Evolutionary conservation across 2,113 vertebrate species (phyloP), one percentile per base, ranked within the genome.

Genomic region (Actenoides lindsayi): DNA sequence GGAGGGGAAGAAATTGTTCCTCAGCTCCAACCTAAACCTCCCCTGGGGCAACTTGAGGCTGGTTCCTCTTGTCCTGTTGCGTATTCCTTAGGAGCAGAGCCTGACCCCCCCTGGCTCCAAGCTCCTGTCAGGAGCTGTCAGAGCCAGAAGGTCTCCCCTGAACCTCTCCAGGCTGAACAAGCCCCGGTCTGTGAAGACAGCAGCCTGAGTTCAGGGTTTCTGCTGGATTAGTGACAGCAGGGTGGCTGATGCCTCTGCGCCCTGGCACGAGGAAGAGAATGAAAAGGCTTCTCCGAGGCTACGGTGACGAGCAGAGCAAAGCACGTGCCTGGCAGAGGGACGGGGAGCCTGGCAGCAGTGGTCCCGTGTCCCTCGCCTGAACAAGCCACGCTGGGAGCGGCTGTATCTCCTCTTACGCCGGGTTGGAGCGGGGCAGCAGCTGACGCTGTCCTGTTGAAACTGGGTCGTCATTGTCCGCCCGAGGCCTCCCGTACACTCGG

Each of bases 251-350:
- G 53, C 54, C 3, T 13, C 65, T 17, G 23, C 3, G 37, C 1
- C 17, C 92, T 53, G 86, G 28, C 8, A 0, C 0, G 19, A 42
- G 59, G 7, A 11, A 27, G 48, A 2, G 6, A 65, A 17, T 50
- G 25, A 0, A 11, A 62, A 33, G 4, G 63, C 57, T 50, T 5
- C 51, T 79, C 28, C 5, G 86, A 37, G 1, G 5, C 33, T 31
- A 3, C 3, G 7, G 77, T 46, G 89, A 53, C 0, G 48, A 60
- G 59, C 0, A 3, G 76, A 33, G 69, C 44, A 13, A 59, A 33
- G 77, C 63, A 25, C 20, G 95, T 89, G 95, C 90, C 87, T 96
- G 96, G 95, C 95, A 74, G 94, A 31, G 92, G 73, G 69, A 74
- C 0, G 46, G 31, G 60, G 81, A 93, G 81, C 73, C 84, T 87